Base-by-base conservation (phyloP, 2,888 invertebrate species). In the Tineola bisselliella region DNA sequence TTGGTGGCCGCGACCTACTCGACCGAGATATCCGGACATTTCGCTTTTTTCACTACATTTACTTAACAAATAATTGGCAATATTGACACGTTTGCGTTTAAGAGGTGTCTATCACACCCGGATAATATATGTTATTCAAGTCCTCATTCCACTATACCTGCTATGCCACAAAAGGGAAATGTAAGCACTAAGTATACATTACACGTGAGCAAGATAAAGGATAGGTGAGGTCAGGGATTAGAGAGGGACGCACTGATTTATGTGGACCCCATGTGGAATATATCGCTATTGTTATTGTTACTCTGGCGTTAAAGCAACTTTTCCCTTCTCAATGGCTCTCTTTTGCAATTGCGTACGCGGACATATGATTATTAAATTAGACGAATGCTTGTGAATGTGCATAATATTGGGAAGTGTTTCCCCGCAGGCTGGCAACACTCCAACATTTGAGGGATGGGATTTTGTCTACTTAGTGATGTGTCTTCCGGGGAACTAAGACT, bases 21-120 rank as follows among this genome's bases (percentile, higher is more conserved):
- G 58, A 54, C 31, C 58, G 58, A 11, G 31, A 33, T 58, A 58
- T 33, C 33, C 58, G 58, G 56, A 15, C 56, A 56, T 56, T 56
- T 33, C 33, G 58, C 31, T 58, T 58, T 54, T n/a, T 58, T 58
- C 58, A 58, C 33, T 58, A 58, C 33, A 58, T 58, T 58, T 58
- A 25, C 19, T 58, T n/a, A 58, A 58, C 33, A 58, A 58, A 33
- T 58, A 58, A 33, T 58, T 33, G 58, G 1, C 33, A 17, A 58
- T 13, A 17, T 17, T 17, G 17, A 3, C 13, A 12, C 44, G 44
- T 44, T 44, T 13, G n/a, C 44, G n/a, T n/a, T n/a, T n/a, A n/a
- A n/a, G n/a, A n/a, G n/a, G n/a, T n/a, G n/a, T n/a, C n/a, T n/a
- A n/a, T n/a, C n/a, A n/a, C n/a, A n/a, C n/a, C n/a, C n/a, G n/a